These are phyloP conservation scores for Phymatocera aterrima DNA, from an alignment of 2,888 invertebrate species.

Conservation along the genomic window DNA sequence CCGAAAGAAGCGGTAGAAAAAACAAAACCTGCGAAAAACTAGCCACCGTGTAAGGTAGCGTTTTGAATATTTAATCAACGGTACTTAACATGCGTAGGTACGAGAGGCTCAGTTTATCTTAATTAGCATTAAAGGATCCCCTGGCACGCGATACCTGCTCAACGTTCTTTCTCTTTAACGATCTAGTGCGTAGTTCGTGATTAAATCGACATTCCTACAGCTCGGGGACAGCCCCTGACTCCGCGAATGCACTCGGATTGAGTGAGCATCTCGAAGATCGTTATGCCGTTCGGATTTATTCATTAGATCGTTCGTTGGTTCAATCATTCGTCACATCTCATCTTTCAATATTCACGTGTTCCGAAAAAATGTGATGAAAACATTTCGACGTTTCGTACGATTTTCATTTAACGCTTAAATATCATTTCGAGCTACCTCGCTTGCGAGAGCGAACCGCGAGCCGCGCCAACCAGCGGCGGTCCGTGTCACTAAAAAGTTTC, in stretches of 20 bases:
- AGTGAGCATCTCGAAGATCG: no score
- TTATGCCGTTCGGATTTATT: not conserved
- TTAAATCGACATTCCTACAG: constrained; percentile 26
- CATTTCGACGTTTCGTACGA: no score
- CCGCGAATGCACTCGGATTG: not conserved
- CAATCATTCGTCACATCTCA: no score
- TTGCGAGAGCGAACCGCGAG: no score
- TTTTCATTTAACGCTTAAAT: no score
- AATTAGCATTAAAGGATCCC: constrained; percentile 43
- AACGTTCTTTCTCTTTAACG: constrained; percentile 7
- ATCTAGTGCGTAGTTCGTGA: not conserved
- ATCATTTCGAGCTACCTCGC: no score
- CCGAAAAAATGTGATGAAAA: no score
- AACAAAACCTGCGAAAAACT: not conserved
- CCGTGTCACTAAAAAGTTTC: no score
- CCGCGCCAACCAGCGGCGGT: no score
- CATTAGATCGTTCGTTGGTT: no score
- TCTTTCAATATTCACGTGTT: no score
- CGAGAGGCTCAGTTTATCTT: constrained; percentile 41
- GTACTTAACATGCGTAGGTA: constrained; percentile 38
- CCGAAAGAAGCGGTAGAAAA: not conserved
- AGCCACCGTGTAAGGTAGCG: constrained; percentile 4
- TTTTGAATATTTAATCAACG: constrained; percentile 44
- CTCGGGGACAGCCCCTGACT: not conserved
- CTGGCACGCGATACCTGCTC: constrained; percentile 38